Evolutionary conservation across 30 jellyfish, hydroid and myxozoan species (phyloP).

Genomic region (Chrysaora quinquecirrha): DNA sequence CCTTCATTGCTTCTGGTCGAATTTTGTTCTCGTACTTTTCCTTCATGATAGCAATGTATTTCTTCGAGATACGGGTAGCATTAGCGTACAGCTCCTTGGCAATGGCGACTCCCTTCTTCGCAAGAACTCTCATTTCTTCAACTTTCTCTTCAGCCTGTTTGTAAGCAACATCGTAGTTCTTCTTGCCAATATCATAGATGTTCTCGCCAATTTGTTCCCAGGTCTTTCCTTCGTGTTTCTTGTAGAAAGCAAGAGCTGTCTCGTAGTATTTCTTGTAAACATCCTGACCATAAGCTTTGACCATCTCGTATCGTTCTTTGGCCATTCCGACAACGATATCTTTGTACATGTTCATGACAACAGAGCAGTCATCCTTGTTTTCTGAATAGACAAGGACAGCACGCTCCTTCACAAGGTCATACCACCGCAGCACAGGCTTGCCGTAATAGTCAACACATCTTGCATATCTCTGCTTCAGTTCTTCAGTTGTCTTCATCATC

Average conservation of each 20-base stretch:
- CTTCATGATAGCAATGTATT: constrained; percentile 30
- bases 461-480: constrained; percentile 30
- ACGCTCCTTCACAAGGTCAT: constrained; percentile 32
- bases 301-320: constrained; percentile 44
- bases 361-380: constrained; percentile 68
- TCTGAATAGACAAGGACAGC: constrained; percentile 77
- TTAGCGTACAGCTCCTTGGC: constrained; percentile 57
- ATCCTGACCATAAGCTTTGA: constrained; percentile 23
- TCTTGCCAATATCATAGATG: constrained; percentile 52
- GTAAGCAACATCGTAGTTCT: constrained; percentile 45
- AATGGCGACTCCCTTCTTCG: constrained; percentile 33
- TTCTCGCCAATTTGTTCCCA: constrained; percentile 87
- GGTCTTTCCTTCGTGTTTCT: constrained; percentile 83
- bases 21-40: constrained; percentile 51
- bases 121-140: constrained; percentile 26
- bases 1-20: constrained; percentile 51
- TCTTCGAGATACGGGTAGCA: constrained; percentile 29
- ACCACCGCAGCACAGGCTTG: constrained; percentile 53
- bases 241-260: constrained; percentile 54
- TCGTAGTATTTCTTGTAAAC: constrained; percentile 50
- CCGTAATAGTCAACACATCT: constrained; percentile 26
- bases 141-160: constrained; percentile 23
- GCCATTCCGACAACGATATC: constrained; percentile 51
- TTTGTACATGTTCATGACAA: constrained; percentile 67
- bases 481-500: constrained; percentile 7